Evolutionary conservation across 2,888 invertebrate genomes (phyloP).

Genomic region (Oligia fasciuncula): DNA sequence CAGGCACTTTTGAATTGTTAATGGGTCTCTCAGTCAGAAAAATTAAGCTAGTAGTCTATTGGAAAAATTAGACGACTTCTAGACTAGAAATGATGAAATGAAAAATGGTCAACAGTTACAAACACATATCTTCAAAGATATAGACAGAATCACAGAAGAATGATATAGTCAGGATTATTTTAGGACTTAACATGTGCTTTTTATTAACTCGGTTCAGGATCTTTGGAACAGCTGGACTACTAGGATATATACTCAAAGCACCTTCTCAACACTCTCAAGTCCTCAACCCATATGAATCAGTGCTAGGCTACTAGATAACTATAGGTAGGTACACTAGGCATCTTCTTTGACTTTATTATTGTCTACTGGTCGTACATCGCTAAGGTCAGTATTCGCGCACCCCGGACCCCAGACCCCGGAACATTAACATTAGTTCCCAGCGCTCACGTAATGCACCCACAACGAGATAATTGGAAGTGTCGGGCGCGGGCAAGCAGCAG

Average conservation of each 20-base stretch:
- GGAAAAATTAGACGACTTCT: neutral
- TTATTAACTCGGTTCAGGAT: neutral
- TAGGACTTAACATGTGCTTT: no score
- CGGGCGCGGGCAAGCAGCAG: constrained; percentile 73
- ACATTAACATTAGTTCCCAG: constrained; percentile 80
- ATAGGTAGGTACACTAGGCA: neutral
- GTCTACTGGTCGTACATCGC: neutral
- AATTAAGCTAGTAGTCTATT: neutral
- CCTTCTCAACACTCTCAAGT: neutral
- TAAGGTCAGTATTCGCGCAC: constrained; percentile 75
- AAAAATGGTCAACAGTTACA: neutral
- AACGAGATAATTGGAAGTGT: constrained; percentile 85
- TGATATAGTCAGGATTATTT: neutral
- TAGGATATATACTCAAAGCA: neutral
- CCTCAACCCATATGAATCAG: neutral
- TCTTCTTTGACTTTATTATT: neutral
- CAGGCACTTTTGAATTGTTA: neutral
- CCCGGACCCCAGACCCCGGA: constrained; percentile 71
- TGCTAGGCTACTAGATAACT: neutral
- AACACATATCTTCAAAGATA: no score
- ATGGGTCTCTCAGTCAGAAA: no score
- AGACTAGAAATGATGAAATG: neutral
- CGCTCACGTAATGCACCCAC: constrained; percentile 77
- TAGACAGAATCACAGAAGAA: neutral
- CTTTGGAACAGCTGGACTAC: neutral